A percentile compares a stretch with the other conserved stretches of the same genome.
Evolutionary conservation across 1,140 invertebrate species (phyloP).

Genomic region (Antheraea mylitta): DNA sequence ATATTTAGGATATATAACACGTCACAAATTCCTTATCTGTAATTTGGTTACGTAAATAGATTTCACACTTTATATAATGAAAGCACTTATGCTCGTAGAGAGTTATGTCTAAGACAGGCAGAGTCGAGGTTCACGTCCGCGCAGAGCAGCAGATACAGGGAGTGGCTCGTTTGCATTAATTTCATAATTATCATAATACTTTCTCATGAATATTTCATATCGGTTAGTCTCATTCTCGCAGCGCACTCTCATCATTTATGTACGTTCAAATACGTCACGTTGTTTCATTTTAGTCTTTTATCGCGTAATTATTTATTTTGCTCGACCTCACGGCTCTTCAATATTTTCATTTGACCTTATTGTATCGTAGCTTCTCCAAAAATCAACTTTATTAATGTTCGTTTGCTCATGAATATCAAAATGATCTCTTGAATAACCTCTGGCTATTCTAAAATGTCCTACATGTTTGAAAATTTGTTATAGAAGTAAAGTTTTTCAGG

Average conservation of each 20-base stretch:
- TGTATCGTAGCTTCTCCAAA: neutral
- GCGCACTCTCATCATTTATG: neutral
- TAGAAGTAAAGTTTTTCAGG: too few relatives aligned
- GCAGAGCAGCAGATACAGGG: neutral
- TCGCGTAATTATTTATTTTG: neutral
- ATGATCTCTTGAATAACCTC: too few relatives aligned
- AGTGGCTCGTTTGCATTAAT: neutral
- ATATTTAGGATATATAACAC: too few relatives aligned
- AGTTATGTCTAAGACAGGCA: neutral
- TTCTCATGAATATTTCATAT: constrained; percentile 4
- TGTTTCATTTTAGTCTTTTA: neutral
- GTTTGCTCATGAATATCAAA: too few relatives aligned
- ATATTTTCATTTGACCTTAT: neutral
- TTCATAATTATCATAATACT: constrained; percentile 5
- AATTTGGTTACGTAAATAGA: too few relatives aligned
- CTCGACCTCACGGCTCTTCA: neutral
- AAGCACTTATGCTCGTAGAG: too few relatives aligned
- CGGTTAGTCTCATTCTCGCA: neutral
- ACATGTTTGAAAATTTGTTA: too few relatives aligned
- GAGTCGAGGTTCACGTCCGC: neutral
- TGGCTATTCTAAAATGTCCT: too few relatives aligned
- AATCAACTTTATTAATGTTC: neutral
- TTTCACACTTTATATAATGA: too few relatives aligned
- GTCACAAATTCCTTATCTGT: too few relatives aligned
- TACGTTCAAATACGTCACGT: neutral